Base-by-base conservation (phyloP, 2,113 vertebrate species). In the Danionella cerebrum region DNA sequence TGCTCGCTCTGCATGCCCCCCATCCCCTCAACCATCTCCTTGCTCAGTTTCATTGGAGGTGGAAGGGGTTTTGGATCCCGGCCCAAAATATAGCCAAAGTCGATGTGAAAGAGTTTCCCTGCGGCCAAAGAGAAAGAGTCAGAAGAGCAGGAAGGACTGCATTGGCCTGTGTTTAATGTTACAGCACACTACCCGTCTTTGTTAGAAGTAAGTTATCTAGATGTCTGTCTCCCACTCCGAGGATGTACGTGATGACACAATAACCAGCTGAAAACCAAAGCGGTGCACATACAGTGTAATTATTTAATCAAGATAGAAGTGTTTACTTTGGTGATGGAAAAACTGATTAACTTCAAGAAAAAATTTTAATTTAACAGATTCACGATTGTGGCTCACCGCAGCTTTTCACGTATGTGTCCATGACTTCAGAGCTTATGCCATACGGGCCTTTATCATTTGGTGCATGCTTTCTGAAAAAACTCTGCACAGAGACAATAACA, bases 1-100 rank as follows among this genome's bases (percentile, higher is more conserved):
- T 98, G 96, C 65, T 99, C 96, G 0, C 96, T 99, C 84, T 98
- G 96, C 0, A 92, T 98, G 64, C 96, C 96, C 0, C 96, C 96
- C 96, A 99, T 99, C 7, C 95, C 96, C 87, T 99, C 96, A 55
- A 98, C 96, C 96, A 98, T 99, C 81, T 99, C 96, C 66, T 98
- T 98, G 75, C 96, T 99, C 82, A 99, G 88, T 83, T 99, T 99
- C 96, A 99, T 99, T 0, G 96, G 96, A 0, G 96, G 96, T 33
- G 96, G 96, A 6, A 99, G 88, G 4, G 96, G 96, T 71, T 99
- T 99, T 2, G 96, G 96, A 78, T 99, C 96, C 4, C 96, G 90
- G 5, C 96, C 96, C 89, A 99, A 78, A 81, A 98, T 99, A 76
- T 99, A 99, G 36, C 96, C 96, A 11, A 99, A 99, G 82, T 99